Conservation (phyloP, 2,888 invertebrate species). For the Rapana venosa region DNA sequence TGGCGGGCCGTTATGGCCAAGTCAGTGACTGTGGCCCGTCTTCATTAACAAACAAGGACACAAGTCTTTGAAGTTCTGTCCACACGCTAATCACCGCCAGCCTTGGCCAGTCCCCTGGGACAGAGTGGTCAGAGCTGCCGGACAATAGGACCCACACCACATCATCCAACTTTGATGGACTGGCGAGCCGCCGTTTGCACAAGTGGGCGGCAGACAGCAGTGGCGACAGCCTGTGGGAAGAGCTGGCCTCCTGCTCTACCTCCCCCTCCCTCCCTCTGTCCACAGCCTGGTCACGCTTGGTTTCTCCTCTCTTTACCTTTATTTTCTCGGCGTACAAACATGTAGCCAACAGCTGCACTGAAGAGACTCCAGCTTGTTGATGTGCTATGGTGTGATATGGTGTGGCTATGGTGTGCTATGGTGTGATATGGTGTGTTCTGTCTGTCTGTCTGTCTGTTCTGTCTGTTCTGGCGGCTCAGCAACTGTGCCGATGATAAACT, state of each 20-base stretch:
- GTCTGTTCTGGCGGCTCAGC: background rate
- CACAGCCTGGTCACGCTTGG: too few species aligned
- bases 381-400: too few species aligned
- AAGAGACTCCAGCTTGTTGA: too few species aligned
- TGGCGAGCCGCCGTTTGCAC: too few species aligned
- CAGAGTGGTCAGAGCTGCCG: background rate
- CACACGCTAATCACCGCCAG: background rate
- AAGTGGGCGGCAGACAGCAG: background rate
- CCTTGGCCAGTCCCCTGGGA: background rate
- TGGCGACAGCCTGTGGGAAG: background rate
- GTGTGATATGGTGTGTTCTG: background rate
- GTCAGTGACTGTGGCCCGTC: background rate
- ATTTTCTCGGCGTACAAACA: too few species aligned
- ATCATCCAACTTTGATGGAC: slow-evolving; percentile 9
- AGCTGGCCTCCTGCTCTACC: background rate
- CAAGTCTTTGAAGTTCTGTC: background rate
- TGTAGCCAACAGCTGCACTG: too few species aligned
- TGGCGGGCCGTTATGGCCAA: background rate
- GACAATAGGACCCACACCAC: background rate
- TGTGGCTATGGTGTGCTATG: background rate
- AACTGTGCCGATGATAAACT: background rate
- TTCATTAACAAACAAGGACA: background rate
- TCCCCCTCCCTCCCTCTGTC: background rate
- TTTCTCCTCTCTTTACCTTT: too few species aligned
- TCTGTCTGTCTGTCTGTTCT: background rate